These are phyloP conservation scores for Glyphotaelius pellucidus DNA, from an alignment of 2,888 invertebrate genomes.

Conservation along the genomic window DNA sequence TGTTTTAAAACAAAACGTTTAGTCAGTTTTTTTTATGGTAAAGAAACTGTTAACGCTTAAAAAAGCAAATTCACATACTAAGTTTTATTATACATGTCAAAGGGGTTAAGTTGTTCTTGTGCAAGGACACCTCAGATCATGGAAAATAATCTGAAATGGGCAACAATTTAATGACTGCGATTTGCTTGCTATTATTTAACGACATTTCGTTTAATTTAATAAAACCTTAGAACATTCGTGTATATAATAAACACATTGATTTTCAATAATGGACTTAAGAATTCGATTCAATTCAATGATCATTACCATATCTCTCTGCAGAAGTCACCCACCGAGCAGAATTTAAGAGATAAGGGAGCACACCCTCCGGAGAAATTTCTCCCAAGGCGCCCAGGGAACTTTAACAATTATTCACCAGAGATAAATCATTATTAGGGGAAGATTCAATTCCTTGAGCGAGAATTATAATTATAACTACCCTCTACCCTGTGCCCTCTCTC, in stretches of 20 bases:
- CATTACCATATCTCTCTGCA: background rate
- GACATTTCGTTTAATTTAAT: no score
- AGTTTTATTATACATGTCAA: no score
- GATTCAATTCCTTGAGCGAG: constrained; percentile 19
- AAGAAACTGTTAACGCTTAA: no score
- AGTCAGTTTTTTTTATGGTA: no score
- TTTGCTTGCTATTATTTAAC: no score
- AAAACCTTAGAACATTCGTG: background rate
- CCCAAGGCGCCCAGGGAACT: background rate
- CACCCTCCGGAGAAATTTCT: background rate
- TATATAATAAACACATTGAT: background rate
- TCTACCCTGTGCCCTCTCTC: background rate
- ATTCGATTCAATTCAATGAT: background rate
- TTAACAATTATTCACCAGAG: constrained; percentile 4
- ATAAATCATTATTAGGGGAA: constrained; percentile 18
- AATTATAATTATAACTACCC: background rate
- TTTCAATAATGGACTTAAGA: background rate
- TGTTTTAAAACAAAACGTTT: no score
- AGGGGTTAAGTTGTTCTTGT: no score
- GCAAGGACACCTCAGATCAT: no score
- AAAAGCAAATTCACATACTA: no score
- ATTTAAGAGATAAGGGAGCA: background rate
- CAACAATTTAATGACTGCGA: no score
- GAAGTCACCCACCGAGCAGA: background rate
- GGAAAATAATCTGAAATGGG: no score